These are phyloP conservation scores for Formica selysi DNA, from an alignment of 1,140 invertebrate genomes.

Conservation along the genomic window DNA sequence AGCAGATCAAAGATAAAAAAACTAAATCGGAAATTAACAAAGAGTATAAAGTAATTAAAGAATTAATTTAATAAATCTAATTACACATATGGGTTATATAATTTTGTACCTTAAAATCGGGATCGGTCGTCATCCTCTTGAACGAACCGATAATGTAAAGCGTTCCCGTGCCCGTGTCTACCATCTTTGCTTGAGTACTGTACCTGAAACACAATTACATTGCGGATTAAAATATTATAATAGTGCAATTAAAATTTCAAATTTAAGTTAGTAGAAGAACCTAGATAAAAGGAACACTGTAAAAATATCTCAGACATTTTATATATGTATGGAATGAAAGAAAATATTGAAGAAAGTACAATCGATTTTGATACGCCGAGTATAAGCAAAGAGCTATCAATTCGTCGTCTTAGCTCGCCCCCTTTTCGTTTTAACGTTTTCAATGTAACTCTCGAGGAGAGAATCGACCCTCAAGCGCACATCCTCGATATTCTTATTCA, in stretches of 20 bases:
- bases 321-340: not conserved
- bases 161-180: conserved; percentile 91
- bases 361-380: conserved; percentile 33
- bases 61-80: not conserved
- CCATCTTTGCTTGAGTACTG: conserved; percentile 92
- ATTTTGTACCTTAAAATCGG: conserved; percentile 90
- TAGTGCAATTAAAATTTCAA: not conserved
- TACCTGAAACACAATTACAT: conserved; percentile 86
- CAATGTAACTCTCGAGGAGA: conserved; percentile 21
- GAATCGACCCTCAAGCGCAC: conserved; percentile 39
- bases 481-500: conserved; percentile 39
- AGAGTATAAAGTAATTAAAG: not conserved
- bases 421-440: conserved; percentile 30
- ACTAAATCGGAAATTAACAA: not conserved
- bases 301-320: not conserved
- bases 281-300: not conserved
- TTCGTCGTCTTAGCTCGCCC: conserved; percentile 38
- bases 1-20: not conserved
- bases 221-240: not conserved
- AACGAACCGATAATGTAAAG: conserved; percentile 94
- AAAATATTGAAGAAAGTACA: not conserved
- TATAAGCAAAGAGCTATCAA: conserved; percentile 40
- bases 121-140: conserved; percentile 90
- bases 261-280: not conserved
- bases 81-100: not conserved